Evolutionary conservation across 1,140 invertebrate species (phyloP).

Genomic region (Bombyx mandarina): DNA sequence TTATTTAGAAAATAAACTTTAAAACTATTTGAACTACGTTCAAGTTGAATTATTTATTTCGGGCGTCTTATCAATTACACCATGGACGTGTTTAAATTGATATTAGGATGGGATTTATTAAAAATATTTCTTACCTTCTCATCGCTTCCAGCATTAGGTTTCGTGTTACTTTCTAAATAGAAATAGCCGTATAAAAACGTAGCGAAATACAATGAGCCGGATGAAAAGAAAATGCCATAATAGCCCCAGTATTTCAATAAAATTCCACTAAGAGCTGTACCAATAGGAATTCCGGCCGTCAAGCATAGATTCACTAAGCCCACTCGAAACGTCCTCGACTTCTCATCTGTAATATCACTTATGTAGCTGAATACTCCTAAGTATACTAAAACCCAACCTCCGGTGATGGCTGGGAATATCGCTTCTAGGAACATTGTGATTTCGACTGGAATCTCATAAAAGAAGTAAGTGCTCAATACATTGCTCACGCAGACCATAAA

Average conservation of each 20-base stretch:
- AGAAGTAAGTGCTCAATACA: conserved; percentile 69
- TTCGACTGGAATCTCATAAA: conserved; percentile 67
- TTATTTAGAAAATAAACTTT: too few relatives aligned
- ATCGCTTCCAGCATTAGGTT: conserved; percentile 22
- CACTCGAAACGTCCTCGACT: conserved; percentile 71
- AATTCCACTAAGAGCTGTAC: conserved; percentile 61
- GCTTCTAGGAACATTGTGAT: conserved; percentile 70
- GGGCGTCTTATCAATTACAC: too few relatives aligned
- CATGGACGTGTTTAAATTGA: too few relatives aligned
- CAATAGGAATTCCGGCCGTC: conserved; percentile 60
- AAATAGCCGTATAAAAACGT: conserved; percentile 50
- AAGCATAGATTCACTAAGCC: conserved; percentile 72
- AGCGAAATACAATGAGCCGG: conserved; percentile 41
- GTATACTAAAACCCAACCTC: conserved; percentile 70
- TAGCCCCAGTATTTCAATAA: conserved; percentile 57
- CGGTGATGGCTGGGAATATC: conserved; percentile 70
- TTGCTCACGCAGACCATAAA: conserved; percentile 58
- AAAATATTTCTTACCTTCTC: conserved; percentile 30
- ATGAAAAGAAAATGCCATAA: conserved; percentile 61
- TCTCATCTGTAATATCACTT: conserved; percentile 70
- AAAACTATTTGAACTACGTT: too few relatives aligned
- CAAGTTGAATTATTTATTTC: too few relatives aligned
- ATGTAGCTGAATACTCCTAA: conserved; percentile 74
- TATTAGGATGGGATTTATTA: too few relatives aligned
- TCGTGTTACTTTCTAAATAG: conserved; percentile 47